These are phyloP conservation scores for Puntigrus tetrazona DNA, from an alignment of 2,113 vertebrate species.

Conservation along the genomic window DNA sequence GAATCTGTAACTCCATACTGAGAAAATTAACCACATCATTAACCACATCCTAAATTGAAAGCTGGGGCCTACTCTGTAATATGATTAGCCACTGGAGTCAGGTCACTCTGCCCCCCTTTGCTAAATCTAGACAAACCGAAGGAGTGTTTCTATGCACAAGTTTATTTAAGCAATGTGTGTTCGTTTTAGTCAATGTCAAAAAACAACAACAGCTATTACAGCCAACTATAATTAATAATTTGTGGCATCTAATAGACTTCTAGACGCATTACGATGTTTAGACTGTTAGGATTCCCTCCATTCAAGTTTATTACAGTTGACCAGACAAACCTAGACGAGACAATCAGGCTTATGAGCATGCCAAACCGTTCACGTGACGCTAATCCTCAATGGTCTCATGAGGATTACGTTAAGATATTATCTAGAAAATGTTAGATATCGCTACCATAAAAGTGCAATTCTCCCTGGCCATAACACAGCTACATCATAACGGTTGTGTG, in stretches of 20 bases:
- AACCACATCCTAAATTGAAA: background rate
- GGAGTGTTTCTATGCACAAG: background rate
- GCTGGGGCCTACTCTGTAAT: background rate
- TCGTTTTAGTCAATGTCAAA: background rate
- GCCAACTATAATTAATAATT: background rate
- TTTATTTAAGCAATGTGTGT: background rate
- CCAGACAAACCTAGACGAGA: background rate
- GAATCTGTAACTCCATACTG: background rate
- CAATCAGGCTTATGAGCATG: background rate
- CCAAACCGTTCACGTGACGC: background rate
- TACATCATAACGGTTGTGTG: background rate
- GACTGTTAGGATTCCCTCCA: background rate
- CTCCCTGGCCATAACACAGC: background rate
- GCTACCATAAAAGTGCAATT: background rate
- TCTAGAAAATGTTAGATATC: background rate
- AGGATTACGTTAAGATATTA: background rate
- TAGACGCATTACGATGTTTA: background rate
- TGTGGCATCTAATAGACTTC: background rate
- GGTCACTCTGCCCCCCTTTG: background rate
- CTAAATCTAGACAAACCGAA: background rate
- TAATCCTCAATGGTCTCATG: background rate
- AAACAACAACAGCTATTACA: background rate
- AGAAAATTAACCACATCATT: background rate
- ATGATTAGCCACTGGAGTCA: background rate
- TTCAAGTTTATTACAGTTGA: background rate